Evolutionary conservation across 2,113 vertebrate species (phyloP), one percentile per base, ranked within the genome.

Genomic region (Beaufortia kweichowensis): DNA sequence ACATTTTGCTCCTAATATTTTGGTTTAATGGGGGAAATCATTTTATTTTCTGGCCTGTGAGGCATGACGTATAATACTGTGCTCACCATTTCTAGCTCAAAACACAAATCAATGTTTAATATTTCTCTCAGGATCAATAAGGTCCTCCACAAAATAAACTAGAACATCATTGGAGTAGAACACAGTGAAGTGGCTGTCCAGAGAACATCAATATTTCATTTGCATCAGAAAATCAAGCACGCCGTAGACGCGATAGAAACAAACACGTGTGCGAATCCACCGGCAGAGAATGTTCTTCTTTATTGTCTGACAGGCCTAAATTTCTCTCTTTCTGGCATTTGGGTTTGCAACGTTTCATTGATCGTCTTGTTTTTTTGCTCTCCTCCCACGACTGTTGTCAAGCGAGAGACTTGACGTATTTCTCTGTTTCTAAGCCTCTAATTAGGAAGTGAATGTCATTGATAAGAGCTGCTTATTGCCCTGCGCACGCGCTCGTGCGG

Each of bases 401-500:
- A n/a, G 56, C 43, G 50, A 46, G 65, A 68, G 43, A 35, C 63
- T 55, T 39, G 63, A 29, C 21, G 43, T 48, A 17, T 71, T 75
- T 55, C 33, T 23, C 28, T 55, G 60, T 73, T 73, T 79, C 46
- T 66, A 28, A 77, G 73, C 72, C 56, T 26, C 67, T 82, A 79
- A 82, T 76, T 79, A 74, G 55, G 39, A 65, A 23, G 35, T 6
- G 63, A 73, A 71, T 14, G 64, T 31, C 14, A 35, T 65, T 79
- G 71, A 82, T 78, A 75, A 56, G 46, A 8, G 35, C 11, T n/a
- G 19, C 53, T 61, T 35, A 19, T 68, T 73, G 26, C 66, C 21
- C 26, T 17, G 35, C 31, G n/a, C 19, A 50, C 53, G 7, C 28
- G 35, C 26, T 12, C 3, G 62, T 46, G 26, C 66, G 43, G 66